Evolutionary conservation across 2,797 vertebrate genomes (phyloP).

Genomic region (Eupleurogrammus muticus): DNA sequence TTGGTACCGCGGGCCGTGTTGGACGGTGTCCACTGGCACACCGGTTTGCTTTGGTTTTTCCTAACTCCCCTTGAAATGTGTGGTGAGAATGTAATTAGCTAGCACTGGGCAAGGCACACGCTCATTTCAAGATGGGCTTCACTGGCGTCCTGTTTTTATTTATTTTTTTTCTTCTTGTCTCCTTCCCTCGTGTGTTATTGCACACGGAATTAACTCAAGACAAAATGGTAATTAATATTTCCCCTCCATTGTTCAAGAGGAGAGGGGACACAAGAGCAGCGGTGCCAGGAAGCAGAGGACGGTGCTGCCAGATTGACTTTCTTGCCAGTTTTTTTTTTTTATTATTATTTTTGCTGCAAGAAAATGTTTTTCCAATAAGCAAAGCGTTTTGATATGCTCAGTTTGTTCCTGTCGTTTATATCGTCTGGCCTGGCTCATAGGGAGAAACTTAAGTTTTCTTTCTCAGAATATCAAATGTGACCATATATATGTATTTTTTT

Average conservation of each 20-base stretch:
- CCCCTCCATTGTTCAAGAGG: constrained; percentile 70
- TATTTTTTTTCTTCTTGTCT: constrained; percentile 28
- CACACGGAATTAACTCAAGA: constrained; percentile 73
- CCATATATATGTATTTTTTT: neutral
- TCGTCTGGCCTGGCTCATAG: constrained; percentile 15
- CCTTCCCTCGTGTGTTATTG: constrained; percentile 65
- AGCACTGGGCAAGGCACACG: constrained; percentile 61
- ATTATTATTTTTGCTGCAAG: constrained; percentile 49
- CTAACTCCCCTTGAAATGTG: constrained; percentile 63
- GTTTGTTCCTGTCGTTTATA: constrained; percentile 22
- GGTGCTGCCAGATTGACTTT: constrained; percentile 61
- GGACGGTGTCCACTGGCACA: constrained; percentile 50
- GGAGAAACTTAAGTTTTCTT: constrained; percentile 2
- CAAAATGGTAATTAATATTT: constrained; percentile 83
- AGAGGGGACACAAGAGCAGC: constrained; percentile 32
- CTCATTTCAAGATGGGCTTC: constrained; percentile 68
- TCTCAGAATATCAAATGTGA: constrained; percentile 5
- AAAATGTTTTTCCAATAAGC: constrained; percentile 56
- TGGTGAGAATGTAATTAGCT: constrained; percentile 78
- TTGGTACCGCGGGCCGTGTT: constrained; percentile 35
- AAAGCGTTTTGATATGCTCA: constrained; percentile 26
- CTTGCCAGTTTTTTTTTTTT: constrained; percentile 58
- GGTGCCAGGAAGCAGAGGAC: constrained; percentile 54
- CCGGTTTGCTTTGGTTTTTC: constrained; percentile 54
- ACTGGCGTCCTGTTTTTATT: constrained; percentile 33